A percentile compares a stretch with the other conserved stretches of the same genome.
These are phyloP conservation scores for Xiphorhynchus elegans DNA, from an alignment of 2,113 vertebrate species.

Conservation along the genomic window DNA sequence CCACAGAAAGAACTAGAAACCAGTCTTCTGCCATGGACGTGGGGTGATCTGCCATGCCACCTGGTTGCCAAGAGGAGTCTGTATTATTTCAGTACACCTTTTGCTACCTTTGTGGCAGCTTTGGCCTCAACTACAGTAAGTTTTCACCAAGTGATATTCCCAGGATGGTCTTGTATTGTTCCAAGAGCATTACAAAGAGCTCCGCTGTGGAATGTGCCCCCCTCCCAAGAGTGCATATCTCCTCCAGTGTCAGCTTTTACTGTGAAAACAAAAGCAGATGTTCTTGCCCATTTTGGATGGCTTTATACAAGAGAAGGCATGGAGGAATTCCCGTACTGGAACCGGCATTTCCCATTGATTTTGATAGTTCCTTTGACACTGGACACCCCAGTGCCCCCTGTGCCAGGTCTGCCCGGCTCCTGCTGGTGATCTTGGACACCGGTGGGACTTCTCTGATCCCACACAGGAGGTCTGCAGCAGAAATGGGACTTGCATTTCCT, in stretches of 20 bases:
- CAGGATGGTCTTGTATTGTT: conserved; percentile 5
- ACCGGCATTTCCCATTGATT: neutral
- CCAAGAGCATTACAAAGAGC: neutral
- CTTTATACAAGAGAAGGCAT: conserved; percentile 11
- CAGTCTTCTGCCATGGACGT: accelerated
- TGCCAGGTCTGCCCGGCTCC: neutral
- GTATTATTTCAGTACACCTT: neutral
- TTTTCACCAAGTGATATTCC: neutral
- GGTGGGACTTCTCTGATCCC: neutral
- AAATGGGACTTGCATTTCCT: conserved; percentile 6
- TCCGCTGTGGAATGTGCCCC: conserved; percentile 17
- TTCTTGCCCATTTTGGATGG: conserved; percentile 23
- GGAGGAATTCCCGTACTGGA: neutral
- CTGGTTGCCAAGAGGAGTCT: neutral
- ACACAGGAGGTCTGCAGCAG: neutral
- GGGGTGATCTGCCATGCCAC: neutral
- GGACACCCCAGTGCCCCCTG: neutral
- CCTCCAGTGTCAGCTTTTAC: conserved; percentile 15
- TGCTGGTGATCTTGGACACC: neutral
- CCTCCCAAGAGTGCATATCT: neutral
- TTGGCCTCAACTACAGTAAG: neutral
- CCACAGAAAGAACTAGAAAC: neutral
- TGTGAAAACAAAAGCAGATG: conserved; percentile 63
- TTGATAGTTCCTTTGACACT: neutral
- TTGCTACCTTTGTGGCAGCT: neutral